Evolutionary conservation across 2,888 invertebrate species (phyloP).

Genomic region (Antheraea yamamai): DNA sequence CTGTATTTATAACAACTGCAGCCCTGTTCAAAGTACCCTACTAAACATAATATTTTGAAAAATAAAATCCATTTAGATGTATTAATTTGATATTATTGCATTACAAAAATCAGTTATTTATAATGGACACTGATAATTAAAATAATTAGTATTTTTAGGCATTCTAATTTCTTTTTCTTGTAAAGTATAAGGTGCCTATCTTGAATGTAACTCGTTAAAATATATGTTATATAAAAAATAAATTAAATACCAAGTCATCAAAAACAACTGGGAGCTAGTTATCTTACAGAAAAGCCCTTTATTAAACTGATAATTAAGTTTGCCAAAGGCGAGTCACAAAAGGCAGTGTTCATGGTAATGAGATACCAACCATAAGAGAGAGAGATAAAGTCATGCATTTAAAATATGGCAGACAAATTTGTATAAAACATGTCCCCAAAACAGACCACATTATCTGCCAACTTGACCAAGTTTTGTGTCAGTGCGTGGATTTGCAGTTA

Average conservation of each 20-base stretch:
- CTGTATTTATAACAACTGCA: not conserved
- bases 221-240: no score
- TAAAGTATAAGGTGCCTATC: no score
- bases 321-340: no score
- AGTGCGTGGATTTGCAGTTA: constrained; percentile 98
- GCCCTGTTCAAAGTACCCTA: not conserved
- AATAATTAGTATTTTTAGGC: not conserved
- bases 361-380: no score
- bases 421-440: not conserved
- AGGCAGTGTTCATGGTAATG: no score
- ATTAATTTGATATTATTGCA: no score
- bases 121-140: not conserved
- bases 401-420: not conserved
- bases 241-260: no score
- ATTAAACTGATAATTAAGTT: no score
- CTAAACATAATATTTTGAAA: not conserved
- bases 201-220: no score
- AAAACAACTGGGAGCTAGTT: no score
- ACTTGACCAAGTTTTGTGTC: constrained; percentile 97
- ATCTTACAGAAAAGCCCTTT: no score
- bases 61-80: not conserved
- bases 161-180: not conserved
- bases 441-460: constrained; percentile 80
- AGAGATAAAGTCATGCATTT: not conserved
- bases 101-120: not conserved